Evolutionary conservation across 2,797 vertebrate genomes (phyloP).

Genomic region (Megalops cyprinoides): DNA sequence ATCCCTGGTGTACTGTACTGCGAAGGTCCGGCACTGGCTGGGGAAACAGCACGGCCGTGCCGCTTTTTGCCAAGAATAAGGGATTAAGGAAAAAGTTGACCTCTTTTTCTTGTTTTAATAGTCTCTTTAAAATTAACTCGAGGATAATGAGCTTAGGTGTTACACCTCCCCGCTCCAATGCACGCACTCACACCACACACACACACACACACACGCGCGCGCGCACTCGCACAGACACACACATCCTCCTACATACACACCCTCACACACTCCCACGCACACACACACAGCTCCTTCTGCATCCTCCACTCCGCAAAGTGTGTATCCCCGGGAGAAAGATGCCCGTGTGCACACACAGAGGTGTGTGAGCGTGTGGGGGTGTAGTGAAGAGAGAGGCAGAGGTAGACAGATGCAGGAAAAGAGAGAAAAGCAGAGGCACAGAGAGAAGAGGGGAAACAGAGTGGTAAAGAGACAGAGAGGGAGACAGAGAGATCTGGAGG

Average conservation of each 20-base stretch:
- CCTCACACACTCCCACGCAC: background rate
- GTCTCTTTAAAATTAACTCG: constrained; percentile 51
- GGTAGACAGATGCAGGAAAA: background rate
- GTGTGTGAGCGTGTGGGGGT: no score
- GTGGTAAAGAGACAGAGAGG: constrained; percentile 9
- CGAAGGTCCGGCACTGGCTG: constrained; percentile 24
- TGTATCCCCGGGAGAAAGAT: constrained; percentile 3
- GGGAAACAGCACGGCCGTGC: constrained; percentile 27
- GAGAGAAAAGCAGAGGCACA: background rate
- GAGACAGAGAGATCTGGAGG: background rate
- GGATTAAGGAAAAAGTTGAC: constrained; percentile 66
- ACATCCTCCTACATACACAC: background rate
- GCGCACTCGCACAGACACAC: constrained; percentile 20
- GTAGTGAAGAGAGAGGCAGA: background rate
- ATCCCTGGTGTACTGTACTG: constrained; percentile 38
- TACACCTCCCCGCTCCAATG: constrained; percentile 6
- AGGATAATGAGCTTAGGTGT: constrained; percentile 54
- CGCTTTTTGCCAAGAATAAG: constrained; percentile 49
- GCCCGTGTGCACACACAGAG: no score
- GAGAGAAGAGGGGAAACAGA: background rate
- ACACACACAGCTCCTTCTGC: background rate
- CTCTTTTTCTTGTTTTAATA: constrained; percentile 58
- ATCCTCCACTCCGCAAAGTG: background rate
- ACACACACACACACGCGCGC: constrained; percentile 10
- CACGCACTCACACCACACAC: background rate